Evolutionary conservation across 2,888 invertebrate species (phyloP).

Genomic region (Synergus itoensis): DNA sequence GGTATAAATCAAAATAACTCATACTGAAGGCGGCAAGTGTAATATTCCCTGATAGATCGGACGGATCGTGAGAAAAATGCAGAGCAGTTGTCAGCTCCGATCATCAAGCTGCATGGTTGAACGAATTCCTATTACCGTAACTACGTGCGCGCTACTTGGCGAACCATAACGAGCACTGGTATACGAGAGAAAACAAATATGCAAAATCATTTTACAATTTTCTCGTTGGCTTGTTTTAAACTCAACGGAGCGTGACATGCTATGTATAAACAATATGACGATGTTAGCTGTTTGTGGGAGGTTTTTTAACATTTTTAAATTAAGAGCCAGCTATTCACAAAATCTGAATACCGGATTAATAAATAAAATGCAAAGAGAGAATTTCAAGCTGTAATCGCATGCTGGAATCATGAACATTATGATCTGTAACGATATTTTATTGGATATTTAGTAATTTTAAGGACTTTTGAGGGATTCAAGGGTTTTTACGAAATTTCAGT

Average conservation of each 20-base stretch:
- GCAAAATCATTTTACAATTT: conserved; percentile 41
- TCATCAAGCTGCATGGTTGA: conserved; percentile 51
- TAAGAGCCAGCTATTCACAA: background rate
- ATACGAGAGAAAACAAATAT: conserved; percentile 42
- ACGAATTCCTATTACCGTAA: conserved; percentile 57
- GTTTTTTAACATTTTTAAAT: background rate
- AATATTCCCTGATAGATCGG: conserved; percentile 14
- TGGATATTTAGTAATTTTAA: too few relatives aligned
- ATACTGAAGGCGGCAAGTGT: background rate
- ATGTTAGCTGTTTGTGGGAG: background rate
- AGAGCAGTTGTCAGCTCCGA: conserved; percentile 55
- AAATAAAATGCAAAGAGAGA: background rate
- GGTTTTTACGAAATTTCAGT: too few relatives aligned
- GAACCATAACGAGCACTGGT: conserved; percentile 52
- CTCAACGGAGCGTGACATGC: background rate
- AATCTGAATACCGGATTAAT: background rate
- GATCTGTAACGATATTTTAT: too few relatives aligned
- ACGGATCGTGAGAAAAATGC: conserved; percentile 44
- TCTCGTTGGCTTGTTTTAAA: conserved; percentile 37
- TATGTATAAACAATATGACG: conserved; percentile 22
- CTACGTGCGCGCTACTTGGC: conserved; percentile 46
- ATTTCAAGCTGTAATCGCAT: background rate
- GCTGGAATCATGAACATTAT: too few relatives aligned
- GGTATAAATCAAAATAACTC: conserved; percentile 13
- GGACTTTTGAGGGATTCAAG: too few relatives aligned